Evolutionary conservation across 2,888 invertebrate species (phyloP), one percentile per base, ranked within the genome.

Genomic region (Phasia obesa): DNA sequence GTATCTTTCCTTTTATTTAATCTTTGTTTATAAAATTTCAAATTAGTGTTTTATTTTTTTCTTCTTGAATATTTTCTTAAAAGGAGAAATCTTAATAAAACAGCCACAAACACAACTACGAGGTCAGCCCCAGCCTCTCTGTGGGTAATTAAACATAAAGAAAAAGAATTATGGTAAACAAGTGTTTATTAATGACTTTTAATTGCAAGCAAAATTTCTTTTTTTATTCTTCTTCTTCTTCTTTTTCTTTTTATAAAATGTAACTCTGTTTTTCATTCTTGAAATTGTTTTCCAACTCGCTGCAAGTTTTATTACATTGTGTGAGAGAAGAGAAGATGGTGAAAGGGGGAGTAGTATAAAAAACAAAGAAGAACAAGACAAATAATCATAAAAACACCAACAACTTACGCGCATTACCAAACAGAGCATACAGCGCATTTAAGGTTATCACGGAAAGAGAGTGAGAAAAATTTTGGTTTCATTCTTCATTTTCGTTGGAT

Each of bases 381-480:
- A 57, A 55, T 53, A 31, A 65, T 55, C n/a, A 27, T 27, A 53
- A 57, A 31, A 71, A 71, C 31, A 71, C 27, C 49, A 70, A 64
- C 67, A 74, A 38, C 25, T 27, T 21, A 70, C 15, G 71, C 73
- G 81, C 81, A 81, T 81, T 81, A 51, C 77, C 67, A 81, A 81
- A 77, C 81, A 81, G 81, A 81, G 81, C 77, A 65, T 57, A 75
- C 70, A 44, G 76, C 73, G 77, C 77, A 81, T 62, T 73, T 81
- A 77, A 73, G 67, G 69, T 77, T 77, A 77, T 62, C 67, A 13
- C 21, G 67, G 47, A 73, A 49, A 77, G 81, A 81, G 81, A 81
- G 67, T 55, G 47, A 67, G 57, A 51, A 73, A 71, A 47, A 62
- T 62, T 11, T 25, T 75, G 55, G 44, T 80, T 69, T 62, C 55